phyloP scores from a whole-genome alignment of 1,140 invertebrate species.

The Oppia nitens region DNA sequence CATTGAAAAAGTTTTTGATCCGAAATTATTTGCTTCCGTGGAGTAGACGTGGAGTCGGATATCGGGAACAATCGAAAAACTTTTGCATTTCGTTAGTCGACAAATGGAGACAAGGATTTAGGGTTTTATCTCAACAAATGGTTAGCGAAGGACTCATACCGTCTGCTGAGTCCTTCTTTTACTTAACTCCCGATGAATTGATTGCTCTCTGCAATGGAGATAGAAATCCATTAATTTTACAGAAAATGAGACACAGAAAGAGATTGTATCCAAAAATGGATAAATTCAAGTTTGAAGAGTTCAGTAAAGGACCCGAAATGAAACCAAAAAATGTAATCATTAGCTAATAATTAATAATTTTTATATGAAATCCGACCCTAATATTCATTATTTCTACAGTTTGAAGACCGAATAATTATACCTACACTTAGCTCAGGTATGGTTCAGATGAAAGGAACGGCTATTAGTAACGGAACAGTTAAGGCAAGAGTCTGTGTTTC shows the following conservation, averaged over 20 bases:
- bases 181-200: conserved; percentile 48
- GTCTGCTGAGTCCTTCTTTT: conserved; percentile 45
- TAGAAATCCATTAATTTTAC: conserved; percentile 38
- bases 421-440: conserved; percentile 1
- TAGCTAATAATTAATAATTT: not conserved
- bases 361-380: not conserved
- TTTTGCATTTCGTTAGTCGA: conserved; percentile 32
- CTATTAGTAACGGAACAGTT: conserved; percentile 47
- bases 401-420: not conserved
- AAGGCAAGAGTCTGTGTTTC: conserved; percentile 50
- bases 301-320: conserved; percentile 33
- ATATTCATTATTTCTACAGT: not conserved
- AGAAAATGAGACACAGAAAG: conserved; percentile 44
- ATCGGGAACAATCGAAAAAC: conserved; percentile 19
- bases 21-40: conserved; percentile 38
- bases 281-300: conserved; percentile 43
- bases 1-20: conserved; percentile 19
- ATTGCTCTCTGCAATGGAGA: conserved; percentile 34
- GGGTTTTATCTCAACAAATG: conserved; percentile 39
- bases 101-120: conserved; percentile 41
- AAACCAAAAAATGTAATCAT: conserved; percentile 4
- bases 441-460: conserved; percentile 38
- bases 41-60: conserved; percentile 39
- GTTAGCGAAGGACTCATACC: conserved; percentile 43
- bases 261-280: conserved; percentile 39